These are phyloP conservation scores for Polymixis flavicincta DNA, from an alignment of 2,888 invertebrate species.

Conservation along the genomic window DNA sequence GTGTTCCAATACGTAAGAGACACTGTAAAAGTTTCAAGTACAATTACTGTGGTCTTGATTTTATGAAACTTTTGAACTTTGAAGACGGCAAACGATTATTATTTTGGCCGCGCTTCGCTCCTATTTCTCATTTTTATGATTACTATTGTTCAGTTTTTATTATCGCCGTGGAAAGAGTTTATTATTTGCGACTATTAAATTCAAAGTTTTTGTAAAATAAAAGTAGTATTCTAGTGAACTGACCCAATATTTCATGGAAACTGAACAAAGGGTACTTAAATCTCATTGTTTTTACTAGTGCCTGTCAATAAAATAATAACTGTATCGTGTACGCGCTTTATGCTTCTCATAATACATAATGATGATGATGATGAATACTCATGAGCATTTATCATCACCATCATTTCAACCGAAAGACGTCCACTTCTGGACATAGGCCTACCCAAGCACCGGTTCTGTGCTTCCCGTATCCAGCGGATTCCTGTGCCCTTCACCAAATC, in stretches of 20 bases:
- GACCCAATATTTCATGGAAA: conserved; percentile 23
- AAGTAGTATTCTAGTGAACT: conserved; percentile 30
- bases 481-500: no score
- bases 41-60: conserved; percentile 67
- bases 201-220: conserved; percentile 42
- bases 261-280: conserved; percentile 30
- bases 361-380: no score
- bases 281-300: no score
- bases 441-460: no score
- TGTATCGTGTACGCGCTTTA: not conserved
- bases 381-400: no score
- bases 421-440: no score
- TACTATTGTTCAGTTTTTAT: conserved; percentile 71
- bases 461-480: no score
- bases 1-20: conserved; percentile 30
- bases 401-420: no score
- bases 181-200: conserved; percentile 45
- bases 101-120: conserved; percentile 70
- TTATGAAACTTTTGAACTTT: conserved; percentile 69
- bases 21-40: conserved; percentile 64
- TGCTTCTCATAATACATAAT: not conserved
- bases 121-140: conserved; percentile 72
- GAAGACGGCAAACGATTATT: conserved; percentile 70
- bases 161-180: conserved; percentile 59
- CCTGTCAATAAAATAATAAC: no score